phyloP scores from a whole-genome alignment of 2,113 vertebrate genomes.

The Numida meleagris region DNA sequence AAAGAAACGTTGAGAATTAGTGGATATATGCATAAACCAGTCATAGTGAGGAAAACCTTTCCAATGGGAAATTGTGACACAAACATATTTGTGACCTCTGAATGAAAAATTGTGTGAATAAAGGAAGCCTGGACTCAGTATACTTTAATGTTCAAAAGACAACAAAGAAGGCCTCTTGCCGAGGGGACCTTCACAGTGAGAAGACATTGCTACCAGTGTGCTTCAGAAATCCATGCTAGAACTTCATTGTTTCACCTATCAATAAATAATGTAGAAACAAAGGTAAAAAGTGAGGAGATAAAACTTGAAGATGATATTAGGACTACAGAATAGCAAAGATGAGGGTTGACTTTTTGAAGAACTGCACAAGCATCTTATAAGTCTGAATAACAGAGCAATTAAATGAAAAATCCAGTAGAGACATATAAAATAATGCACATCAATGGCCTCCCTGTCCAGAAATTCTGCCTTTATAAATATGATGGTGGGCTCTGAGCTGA shows the following conservation, averaged over 20 bases:
- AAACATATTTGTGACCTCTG: not conserved
- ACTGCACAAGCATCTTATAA: not conserved
- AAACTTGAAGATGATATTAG: not conserved
- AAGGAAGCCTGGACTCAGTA: not conserved
- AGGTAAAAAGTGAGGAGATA: not conserved
- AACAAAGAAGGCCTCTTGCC: not conserved
- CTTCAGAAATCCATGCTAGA: not conserved
- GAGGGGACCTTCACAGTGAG: not conserved
- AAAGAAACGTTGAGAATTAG: not conserved
- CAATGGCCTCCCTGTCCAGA: not conserved
- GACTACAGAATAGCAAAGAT: not conserved
- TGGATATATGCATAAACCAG: not conserved
- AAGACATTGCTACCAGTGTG: too few relatives aligned
- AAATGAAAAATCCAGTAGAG: not conserved
- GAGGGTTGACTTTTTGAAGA: not conserved
- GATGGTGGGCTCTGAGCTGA: not conserved
- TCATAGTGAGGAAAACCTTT: not conserved
- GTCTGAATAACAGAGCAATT: conserved; percentile 1
- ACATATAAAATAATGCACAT: not conserved
- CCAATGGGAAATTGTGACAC: not conserved
- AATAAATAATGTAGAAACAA: not conserved
- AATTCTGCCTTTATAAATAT: not conserved
- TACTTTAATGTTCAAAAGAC: not conserved
- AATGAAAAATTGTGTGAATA: not conserved
- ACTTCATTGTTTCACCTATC: not conserved